Base-by-base conservation (phyloP, 37 sponge, comb jelly and placozoan genomes). In the Axinella damicornis region DNA sequence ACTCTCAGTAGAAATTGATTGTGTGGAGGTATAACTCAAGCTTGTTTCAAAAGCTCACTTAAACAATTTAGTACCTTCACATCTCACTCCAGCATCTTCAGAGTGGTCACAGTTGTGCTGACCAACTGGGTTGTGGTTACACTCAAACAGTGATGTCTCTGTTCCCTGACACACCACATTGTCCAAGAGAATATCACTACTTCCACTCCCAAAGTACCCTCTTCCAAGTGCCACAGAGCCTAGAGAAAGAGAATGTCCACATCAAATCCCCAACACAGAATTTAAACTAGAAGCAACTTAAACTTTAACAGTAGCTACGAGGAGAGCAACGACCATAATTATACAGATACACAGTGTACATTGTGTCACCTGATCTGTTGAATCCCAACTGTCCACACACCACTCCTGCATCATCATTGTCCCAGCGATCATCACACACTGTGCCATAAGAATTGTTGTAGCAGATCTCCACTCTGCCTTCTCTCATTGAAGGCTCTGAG, bases 401-500 rank as follows among this genome's bases (percentile, higher is more conserved):
- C 4, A 85, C 86, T 54, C 61, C 31, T 17, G 86, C 86, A 57
- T 77, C 86, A 40, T 27, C 20, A 37, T 77, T 24, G 56, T 74
- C 75, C 84, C 84, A 83, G 17, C 9, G 17, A 28, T 83, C 55
- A 46, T 73, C 33, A 63, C 84, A 83, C 33, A 83, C 54, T 27
- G 74, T 74, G 31, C 84, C 84, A 74, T 74, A 83, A 17, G 39
- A 66, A 5, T 75, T 66, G 25, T 66, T 53, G 21, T 74, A 55
- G 65, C 84, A 83, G 32, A 83, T 66, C 37, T 83, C 84, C 55
- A 83, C 84, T 65, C 84, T 73, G 21, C 84, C 84, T 5, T 46
- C 63, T 18, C 64, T 38, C 46, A 46, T 46, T 46, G 46, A 46
- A 12, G 46, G 46, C 46, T 46, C 46, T 46, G 46, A 12, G 9